Conservation (phyloP, 2,797 vertebrate genomes). For the Setipinna tenuifilis region DNA sequence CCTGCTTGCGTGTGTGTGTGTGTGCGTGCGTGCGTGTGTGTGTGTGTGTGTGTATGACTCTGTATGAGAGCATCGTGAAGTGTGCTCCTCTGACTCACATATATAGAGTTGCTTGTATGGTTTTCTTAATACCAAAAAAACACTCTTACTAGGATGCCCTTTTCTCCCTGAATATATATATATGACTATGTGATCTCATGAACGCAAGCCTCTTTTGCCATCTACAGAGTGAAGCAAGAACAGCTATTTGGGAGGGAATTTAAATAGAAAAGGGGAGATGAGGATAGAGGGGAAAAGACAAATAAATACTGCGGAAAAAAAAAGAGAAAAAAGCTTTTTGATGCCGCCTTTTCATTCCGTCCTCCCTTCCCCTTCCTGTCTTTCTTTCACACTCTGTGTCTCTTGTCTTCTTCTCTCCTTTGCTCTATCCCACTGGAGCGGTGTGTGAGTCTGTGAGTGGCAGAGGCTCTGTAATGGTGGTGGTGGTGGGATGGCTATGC, state of each 20-base stretch:
- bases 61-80: neutral
- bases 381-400: neutral
- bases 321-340: neutral
- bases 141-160: constrained; percentile 1
- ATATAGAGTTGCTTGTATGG: neutral
- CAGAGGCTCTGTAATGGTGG: constrained; percentile 10
- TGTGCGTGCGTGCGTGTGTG: constrained; percentile 6
- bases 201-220: constrained; percentile 13
- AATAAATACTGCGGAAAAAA: neutral
- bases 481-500: constrained; percentile 39
- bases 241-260: neutral
- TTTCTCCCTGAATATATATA: neutral
- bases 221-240: constrained; percentile 16
- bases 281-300: neutral
- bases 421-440: neutral
- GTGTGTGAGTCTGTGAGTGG: neutral
- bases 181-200: neutral
- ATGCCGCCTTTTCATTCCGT: constrained; percentile 36
- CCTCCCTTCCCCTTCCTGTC: constrained; percentile 33
- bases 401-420: neutral
- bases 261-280: neutral
- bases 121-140: neutral
- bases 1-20: neutral
- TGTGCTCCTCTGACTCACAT: neutral
- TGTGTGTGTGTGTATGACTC: neutral